phyloP scores from a whole-genome alignment of 2,113 vertebrate genomes.

The Podarcis muralis region DNA sequence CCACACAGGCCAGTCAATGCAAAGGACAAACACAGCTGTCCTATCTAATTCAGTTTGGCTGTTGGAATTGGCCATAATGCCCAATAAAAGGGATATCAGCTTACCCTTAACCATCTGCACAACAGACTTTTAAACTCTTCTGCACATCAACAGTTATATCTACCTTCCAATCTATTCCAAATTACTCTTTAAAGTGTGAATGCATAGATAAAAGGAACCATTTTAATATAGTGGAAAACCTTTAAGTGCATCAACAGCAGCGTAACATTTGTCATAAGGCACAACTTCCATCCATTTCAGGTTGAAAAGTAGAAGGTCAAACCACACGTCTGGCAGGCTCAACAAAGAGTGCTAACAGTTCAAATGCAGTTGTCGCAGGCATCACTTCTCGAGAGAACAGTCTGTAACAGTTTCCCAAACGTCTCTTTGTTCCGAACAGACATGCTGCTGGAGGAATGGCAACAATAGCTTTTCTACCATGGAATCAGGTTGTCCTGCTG shows the following conservation, averaged over 20 bases:
- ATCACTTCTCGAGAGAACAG: neutral
- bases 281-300: neutral
- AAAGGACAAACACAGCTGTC: neutral
- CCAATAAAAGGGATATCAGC: neutral
- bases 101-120: neutral
- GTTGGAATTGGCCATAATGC: neutral
- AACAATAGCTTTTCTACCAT: neutral
- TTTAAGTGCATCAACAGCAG: neutral
- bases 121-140: neutral
- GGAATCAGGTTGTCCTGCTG: neutral
- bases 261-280: neutral
- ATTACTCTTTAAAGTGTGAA: neutral
- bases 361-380: neutral
- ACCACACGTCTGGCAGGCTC: neutral
- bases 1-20: neutral
- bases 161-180: neutral
- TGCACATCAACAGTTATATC: no score
- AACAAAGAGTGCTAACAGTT: neutral
- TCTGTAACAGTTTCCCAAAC: neutral
- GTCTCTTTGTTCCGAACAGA: neutral
- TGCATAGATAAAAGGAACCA: neutral
- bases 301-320: neutral
- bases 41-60: neutral
- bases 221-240: neutral
- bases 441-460: neutral